Conservation (phyloP, 2,888 invertebrate genomes). For the Meandrusa payeni region DNA sequence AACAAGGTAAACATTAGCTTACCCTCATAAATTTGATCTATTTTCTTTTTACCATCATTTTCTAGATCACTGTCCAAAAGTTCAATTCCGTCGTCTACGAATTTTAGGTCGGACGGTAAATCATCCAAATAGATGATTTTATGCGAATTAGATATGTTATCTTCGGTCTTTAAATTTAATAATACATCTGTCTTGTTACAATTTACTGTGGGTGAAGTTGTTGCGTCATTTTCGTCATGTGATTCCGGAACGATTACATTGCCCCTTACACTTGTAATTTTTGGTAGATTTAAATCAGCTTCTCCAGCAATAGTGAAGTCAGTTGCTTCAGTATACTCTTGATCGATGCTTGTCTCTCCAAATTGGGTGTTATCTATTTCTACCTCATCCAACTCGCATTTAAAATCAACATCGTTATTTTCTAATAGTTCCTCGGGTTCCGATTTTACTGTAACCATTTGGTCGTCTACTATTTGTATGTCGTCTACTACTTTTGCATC, state of each 20-base stretch:
- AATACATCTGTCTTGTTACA: too few species aligned
- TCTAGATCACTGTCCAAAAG: conserved; percentile 47
- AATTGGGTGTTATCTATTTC: conserved; percentile 11
- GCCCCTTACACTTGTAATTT: conserved; percentile 23
- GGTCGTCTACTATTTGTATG: background rate
- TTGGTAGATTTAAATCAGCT: conserved; percentile 13
- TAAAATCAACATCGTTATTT: background rate
- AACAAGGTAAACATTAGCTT: too few species aligned
- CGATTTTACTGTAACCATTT: conserved; percentile 18
- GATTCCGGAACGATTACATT: conserved; percentile 15
- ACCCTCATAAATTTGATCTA: too few species aligned
- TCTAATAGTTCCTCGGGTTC: conserved; percentile 24
- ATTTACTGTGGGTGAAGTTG: too few species aligned
- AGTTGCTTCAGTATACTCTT: background rate
- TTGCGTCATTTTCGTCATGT: too few species aligned
- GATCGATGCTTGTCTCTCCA: background rate
- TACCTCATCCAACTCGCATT: conserved; percentile 24
- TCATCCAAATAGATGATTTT: too few species aligned
- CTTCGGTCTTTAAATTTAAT: too few species aligned
- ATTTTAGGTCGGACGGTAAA: conserved; percentile 34
- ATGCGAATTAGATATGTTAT: too few species aligned
- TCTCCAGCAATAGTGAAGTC: background rate
- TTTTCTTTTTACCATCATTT: conserved; percentile 34
- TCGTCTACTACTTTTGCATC: background rate
- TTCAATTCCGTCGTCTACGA: conserved; percentile 44